Conservation (phyloP, 2,797 vertebrate species). For the Bufotes viridis region DNA sequence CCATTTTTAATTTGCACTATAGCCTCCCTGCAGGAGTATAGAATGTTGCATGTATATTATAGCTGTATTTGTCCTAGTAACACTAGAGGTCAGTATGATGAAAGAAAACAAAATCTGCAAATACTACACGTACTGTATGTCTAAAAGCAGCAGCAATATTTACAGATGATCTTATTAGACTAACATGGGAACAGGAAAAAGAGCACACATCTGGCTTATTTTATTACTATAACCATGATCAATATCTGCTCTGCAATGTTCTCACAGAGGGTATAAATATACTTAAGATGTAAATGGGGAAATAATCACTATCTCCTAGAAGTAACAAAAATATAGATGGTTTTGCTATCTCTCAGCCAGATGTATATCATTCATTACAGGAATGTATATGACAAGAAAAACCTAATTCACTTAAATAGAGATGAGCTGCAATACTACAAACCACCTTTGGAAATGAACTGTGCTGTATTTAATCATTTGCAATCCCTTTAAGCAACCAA, state of each 20-base stretch:
- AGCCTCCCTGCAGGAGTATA: not conserved
- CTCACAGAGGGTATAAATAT: not conserved
- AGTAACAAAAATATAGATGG: not conserved
- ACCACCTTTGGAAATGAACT: no score
- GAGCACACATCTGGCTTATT: no score
- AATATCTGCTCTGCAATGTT: not conserved
- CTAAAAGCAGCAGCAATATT: not conserved
- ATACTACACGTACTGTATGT: not conserved
- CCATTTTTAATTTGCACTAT: not conserved
- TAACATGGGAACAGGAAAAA: not conserved
- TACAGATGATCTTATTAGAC: not conserved
- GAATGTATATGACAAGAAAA: no score
- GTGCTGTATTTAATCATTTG: no score
- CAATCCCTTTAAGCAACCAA: no score
- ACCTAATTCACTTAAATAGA: no score
- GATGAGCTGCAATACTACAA: no score
- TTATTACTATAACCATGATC: not conserved
- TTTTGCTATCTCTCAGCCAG: not conserved
- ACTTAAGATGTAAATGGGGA: not conserved
- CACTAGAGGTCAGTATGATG: conserved; percentile 7
- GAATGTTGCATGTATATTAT: not conserved
- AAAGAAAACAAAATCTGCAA: not conserved
- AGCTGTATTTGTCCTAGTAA: not conserved
- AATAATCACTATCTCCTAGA: no score
- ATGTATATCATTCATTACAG: no score